Base-by-base conservation (phyloP, 1,140 invertebrate species). In the Mylabris phalerata region DNA sequence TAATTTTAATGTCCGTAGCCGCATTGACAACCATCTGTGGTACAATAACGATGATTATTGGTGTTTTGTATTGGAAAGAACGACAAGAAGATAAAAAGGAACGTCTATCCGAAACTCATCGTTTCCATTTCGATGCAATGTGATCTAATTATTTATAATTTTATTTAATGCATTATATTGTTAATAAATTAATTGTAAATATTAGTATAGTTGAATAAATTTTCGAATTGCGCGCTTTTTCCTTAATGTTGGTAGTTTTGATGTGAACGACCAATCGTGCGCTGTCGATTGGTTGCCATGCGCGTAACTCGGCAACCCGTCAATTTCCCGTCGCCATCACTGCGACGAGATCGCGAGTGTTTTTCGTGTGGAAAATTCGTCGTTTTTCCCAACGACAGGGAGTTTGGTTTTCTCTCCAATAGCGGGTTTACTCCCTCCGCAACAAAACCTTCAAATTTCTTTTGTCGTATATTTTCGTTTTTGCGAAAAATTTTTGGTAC, bases 31-130 rank as follows among this genome's bases (percentile, higher is more conserved):
- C 85, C 13, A 92, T 95, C 3, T 95, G 95, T 71, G 77, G 87
- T 47, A 78, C 98, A 46, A 89, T 98, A 52, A 85, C 85, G 41
- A 74, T 88, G 5, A 89, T 98, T 63, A 93, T 98, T 54, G 79
- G 84, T 11, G 84, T 88, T 46, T 79, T 99, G 4, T 94, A 98
- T 73, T 94, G 90, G 82, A 94, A 94, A 71, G 97, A 99, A 77
- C 84, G 89, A 69, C 79, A 86, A 65, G 91, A 96, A 72, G 95
- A 98, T 75, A 87, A 88, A 68, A 86, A 89, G 66, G 95, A 98
- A 69, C 88, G 86, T 57, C 78, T 94, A 59, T 86, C 91, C 67
- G 90, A 94, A 74, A 85, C 90, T 3, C 89, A 94, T 70, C 80
- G 86, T 73, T 95, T 95, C 73, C 90, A 93, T 78, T 88, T 86